Percentiles rank a stretch among this genome's conserved stretches.
These are phyloP conservation scores for Trachymyrmex cornetzi DNA, from an alignment of 1,140 invertebrate genomes.

Conservation along the genomic window DNA sequence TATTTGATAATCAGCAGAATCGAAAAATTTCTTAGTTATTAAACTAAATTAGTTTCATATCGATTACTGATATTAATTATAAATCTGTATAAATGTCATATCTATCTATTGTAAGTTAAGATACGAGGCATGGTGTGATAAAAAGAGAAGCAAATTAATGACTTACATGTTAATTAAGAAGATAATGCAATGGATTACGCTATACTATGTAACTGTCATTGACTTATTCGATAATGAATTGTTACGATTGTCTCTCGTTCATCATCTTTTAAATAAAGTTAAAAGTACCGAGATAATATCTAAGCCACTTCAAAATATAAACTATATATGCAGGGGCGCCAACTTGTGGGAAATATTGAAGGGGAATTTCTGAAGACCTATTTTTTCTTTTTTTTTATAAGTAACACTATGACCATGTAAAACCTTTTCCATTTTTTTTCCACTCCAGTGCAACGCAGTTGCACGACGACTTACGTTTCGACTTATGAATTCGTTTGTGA, in stretches of 20 bases:
- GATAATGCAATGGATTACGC: neutral
- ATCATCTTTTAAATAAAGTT: neutral
- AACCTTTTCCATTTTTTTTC: too few relatives aligned
- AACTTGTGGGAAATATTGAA: too few relatives aligned
- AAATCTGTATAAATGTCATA: neutral
- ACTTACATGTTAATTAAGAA: slow-evolving; percentile 32
- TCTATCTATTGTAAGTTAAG: neutral
- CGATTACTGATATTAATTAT: neutral
- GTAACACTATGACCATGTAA: too few relatives aligned
- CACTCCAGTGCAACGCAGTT: too few relatives aligned
- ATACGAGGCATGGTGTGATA: neutral
- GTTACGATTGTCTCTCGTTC: neutral
- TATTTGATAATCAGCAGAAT: neutral
- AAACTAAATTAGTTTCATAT: neutral
- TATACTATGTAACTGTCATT: neutral
- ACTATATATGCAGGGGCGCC: too few relatives aligned
- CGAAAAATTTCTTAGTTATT: neutral
- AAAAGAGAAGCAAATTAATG: neutral
- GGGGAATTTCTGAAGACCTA: too few relatives aligned
- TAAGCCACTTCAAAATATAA: neutral
- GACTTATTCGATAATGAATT: slow-evolving; percentile 13
- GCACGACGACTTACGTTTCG: neutral
- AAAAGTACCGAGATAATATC: neutral
- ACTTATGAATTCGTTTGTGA: neutral
- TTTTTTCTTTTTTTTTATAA: too few relatives aligned